Evolutionary conservation across 2,797 vertebrate species (phyloP).

Genomic region (Apogon talboti): DNA sequence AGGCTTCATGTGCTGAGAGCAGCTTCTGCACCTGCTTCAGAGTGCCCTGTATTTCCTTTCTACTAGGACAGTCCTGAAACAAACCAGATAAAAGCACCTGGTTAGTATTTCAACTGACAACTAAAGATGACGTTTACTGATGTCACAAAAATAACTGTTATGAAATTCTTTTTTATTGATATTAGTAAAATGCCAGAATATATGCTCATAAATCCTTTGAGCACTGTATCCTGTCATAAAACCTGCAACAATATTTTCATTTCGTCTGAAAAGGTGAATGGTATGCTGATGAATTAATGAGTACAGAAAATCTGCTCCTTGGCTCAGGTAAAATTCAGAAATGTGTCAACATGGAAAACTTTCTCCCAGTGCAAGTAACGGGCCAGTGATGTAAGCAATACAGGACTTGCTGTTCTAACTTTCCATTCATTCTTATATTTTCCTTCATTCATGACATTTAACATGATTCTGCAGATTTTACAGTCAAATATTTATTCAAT

Average conservation of each 20-base stretch:
- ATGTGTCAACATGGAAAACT: conserved; percentile 29
- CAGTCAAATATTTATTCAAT: not conserved
- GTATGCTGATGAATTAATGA: conserved; percentile 17
- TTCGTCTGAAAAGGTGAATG: not conserved
- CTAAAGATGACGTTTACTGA: too few species aligned
- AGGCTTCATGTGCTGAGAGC: conserved; percentile 86
- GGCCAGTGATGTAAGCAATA: conserved; percentile 29
- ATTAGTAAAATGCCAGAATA: too few species aligned
- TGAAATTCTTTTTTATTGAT: too few species aligned
- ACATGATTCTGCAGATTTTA: not conserved
- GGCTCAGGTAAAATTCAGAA: conserved; percentile 24
- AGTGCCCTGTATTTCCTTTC: conserved; percentile 79
- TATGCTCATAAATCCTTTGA: too few species aligned
- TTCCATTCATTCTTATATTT: conserved; percentile 13
- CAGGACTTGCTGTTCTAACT: conserved; percentile 1
- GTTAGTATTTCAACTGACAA: too few species aligned
- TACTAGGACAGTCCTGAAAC: conserved; percentile 84
- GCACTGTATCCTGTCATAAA: not conserved
- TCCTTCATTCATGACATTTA: conserved; percentile 3
- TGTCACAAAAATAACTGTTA: too few species aligned
- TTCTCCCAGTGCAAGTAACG: not conserved
- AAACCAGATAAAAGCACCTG: conserved; percentile 16
- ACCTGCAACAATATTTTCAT: not conserved
- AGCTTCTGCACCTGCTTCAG: conserved; percentile 89
- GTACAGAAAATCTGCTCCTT: conserved; percentile 21